Percentiles rank a stretch among this genome's conserved stretches.
Conservation (phyloP, 1,140 invertebrate species). For the Drosophila truncata region DNA sequence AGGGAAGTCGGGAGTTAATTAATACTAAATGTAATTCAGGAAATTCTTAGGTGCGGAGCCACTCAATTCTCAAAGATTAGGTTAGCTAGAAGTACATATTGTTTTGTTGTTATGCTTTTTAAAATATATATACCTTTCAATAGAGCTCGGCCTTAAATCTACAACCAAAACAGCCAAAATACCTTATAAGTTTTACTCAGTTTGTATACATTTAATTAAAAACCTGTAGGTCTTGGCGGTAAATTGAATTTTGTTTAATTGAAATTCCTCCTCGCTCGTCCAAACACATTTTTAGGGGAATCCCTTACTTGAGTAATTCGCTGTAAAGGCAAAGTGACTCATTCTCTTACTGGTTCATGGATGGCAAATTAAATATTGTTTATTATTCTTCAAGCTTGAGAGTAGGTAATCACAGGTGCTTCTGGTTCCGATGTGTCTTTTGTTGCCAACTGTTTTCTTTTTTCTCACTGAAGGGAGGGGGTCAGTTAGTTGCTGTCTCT, state of each 20-base stretch:
- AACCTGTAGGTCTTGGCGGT: too few species aligned
- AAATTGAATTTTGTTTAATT: too few species aligned
- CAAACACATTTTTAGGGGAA: not conserved
- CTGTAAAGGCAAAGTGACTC: conserved; percentile 6
- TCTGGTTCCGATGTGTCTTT: conserved; percentile 3
- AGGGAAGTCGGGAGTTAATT: not conserved
- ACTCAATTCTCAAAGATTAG: conserved; percentile 3
- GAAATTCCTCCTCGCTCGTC: too few species aligned
- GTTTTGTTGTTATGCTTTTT: too few species aligned
- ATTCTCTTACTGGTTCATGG: not conserved
- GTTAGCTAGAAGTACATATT: too few species aligned
- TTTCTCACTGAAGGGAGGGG: not conserved
- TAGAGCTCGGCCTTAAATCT: not conserved
- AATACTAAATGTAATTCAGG: not conserved
- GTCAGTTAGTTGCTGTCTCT: not conserved
- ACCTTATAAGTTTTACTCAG: not conserved
- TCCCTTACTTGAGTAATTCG: not conserved
- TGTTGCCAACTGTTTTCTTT: conserved; percentile 35
- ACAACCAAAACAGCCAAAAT: not conserved
- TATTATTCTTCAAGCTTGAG: not conserved
- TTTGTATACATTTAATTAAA: too few species aligned
- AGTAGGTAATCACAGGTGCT: conserved; percentile 17
- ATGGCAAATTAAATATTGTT: not conserved
- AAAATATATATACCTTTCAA: not conserved
- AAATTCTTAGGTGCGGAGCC: not conserved